Evolutionary conservation across 2,888 invertebrate species (phyloP).

Genomic region (Mylabris sibirica): DNA sequence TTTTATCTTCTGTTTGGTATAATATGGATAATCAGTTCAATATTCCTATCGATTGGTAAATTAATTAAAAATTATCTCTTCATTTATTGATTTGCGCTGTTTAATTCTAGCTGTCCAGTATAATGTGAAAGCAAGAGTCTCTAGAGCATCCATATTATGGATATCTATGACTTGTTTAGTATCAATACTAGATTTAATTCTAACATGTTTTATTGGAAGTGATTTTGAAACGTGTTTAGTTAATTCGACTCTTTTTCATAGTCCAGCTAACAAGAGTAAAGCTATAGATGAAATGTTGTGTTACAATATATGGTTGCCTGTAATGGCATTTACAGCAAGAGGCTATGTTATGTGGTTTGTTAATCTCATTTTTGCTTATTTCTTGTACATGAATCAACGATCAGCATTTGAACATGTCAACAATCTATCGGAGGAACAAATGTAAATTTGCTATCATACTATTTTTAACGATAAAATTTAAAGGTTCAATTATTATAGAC

Average conservation of each 20-base stretch:
- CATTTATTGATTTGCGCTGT: conserved; percentile 2
- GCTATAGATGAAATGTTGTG: no score
- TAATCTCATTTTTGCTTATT: no score
- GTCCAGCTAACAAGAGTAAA: no score
- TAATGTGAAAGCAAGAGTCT: conserved; percentile 30
- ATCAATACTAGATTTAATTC: conserved; percentile 40
- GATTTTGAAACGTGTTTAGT: conserved; percentile 30
- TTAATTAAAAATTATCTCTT: conserved; percentile 13
- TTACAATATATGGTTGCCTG: no score
- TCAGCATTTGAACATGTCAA: no score
- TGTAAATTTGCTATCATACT: no score
- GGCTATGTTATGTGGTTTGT: no score
- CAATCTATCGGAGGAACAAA: no score
- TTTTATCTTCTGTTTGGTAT: conserved; percentile 42
- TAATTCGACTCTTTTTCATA: neutral
- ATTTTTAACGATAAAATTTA: no score
- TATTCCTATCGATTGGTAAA: conserved; percentile 41
- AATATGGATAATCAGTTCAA: conserved; percentile 39
- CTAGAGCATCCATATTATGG: conserved; percentile 30
- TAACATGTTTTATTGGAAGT: conserved; percentile 34
- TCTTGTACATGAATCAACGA: no score
- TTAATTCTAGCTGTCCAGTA: conserved; percentile 36
- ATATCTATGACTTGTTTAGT: conserved; percentile 32
- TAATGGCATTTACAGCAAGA: no score
- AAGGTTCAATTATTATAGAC: no score